These are phyloP conservation scores for Papilio elwesi DNA, from an alignment of 2,888 invertebrate genomes.

Conservation along the genomic window DNA sequence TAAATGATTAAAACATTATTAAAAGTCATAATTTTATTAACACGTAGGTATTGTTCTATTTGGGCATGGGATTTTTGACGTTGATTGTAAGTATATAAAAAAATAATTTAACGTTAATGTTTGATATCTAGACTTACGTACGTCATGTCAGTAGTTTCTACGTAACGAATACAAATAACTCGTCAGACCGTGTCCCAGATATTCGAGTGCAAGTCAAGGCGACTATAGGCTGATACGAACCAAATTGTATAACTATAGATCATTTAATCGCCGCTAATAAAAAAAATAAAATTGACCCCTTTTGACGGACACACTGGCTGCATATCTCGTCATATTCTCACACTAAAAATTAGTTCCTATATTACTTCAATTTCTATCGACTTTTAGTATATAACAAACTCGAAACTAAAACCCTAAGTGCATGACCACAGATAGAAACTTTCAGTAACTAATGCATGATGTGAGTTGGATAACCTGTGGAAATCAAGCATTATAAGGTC, in stretches of 20 bases:
- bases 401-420: too few species aligned
- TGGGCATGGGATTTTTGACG: not conserved
- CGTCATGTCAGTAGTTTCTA: slow-evolving; percentile 30
- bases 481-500: too few species aligned
- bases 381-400: too few species aligned
- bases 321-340: too few species aligned
- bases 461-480: too few species aligned
- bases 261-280: not conserved
- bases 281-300: not conserved
- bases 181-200: slow-evolving; percentile 38
- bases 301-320: too few species aligned
- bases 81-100: not conserved
- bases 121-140: slow-evolving; percentile 27
- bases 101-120: slow-evolving; percentile 9
- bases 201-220: slow-evolving; percentile 40
- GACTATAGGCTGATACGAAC: slow-evolving; percentile 22
- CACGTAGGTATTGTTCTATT: not conserved
- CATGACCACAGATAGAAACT: too few species aligned
- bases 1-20: not conserved
- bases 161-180: slow-evolving; percentile 41
- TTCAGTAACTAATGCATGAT: too few species aligned
- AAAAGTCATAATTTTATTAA: not conserved
- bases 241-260: slow-evolving; percentile 3
- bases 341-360: too few species aligned
- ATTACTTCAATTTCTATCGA: too few species aligned